These are phyloP conservation scores for Macropodus opercularis DNA, from an alignment of 2,797 vertebrate genomes.

Conservation along the genomic window DNA sequence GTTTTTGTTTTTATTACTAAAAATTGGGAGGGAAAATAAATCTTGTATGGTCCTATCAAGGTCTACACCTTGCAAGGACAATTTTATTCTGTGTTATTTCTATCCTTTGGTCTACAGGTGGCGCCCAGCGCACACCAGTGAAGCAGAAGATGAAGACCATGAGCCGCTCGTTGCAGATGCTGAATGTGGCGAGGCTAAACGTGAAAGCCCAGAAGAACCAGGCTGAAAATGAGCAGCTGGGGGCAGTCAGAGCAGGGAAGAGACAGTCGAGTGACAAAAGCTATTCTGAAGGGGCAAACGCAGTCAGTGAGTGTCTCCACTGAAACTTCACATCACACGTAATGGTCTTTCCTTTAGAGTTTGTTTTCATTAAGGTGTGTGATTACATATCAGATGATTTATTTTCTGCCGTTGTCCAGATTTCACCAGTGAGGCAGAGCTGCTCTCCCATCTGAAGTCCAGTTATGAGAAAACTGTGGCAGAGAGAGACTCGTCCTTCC, in stretches of 20 bases:
- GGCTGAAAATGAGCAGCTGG: constrained; percentile 77
- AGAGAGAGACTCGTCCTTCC: constrained; percentile 69
- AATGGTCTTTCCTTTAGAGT: neutral
- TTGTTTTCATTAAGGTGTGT: neutral
- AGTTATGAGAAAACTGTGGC: constrained; percentile 83
- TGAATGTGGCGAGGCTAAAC: constrained; percentile 93
- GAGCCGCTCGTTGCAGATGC: constrained; percentile 96
- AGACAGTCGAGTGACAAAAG: constrained; percentile 79
- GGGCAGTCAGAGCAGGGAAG: constrained; percentile 64
- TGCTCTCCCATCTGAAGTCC: constrained; percentile 82
- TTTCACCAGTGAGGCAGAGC: constrained; percentile 87
- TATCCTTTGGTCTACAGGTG: constrained; percentile 76
- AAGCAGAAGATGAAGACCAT: constrained; percentile 98
- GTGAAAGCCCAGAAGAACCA: constrained; percentile 92
- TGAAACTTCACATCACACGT: neutral
- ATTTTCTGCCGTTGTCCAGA: constrained; percentile 68
- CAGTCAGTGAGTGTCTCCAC: constrained; percentile 73
- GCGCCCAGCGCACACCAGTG: constrained; percentile 91
- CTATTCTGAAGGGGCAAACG: constrained; percentile 53
- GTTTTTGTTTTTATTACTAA: neutral
- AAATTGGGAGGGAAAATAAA: too few species aligned
- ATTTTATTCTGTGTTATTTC: neutral
- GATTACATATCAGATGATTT: neutral
- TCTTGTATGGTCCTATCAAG: neutral
- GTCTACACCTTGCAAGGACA: neutral